Percentiles rank a stretch among this genome's conserved stretches.
phyloP scores from a whole-genome alignment of 2,888 invertebrate genomes.

The Ochlodes sylvanus region DNA sequence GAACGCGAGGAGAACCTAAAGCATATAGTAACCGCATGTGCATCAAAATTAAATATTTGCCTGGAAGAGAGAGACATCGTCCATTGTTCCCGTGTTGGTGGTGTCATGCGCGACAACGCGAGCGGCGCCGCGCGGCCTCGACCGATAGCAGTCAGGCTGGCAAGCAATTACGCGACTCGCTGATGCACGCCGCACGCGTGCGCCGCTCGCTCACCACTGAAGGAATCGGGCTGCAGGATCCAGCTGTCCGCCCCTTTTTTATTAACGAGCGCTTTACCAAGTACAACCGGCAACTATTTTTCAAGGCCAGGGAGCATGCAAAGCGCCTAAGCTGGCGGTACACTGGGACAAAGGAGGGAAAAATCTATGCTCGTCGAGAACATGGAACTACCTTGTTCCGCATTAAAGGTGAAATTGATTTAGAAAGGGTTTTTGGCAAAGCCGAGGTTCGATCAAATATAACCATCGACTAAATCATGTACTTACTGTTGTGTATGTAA shows the following conservation, averaged over 20 bases:
- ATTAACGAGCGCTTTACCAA: slow-evolving; percentile 11
- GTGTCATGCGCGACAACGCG: background rate
- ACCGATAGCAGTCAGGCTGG: slow-evolving; percentile 38
- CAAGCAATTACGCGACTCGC: background rate
- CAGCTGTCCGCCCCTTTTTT: background rate
- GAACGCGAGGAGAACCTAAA: slow-evolving; percentile 27
- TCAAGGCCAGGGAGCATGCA: background rate
- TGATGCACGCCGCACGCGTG: slow-evolving; percentile 10
- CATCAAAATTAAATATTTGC: slow-evolving; percentile 35
- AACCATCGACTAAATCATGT: too few relatives aligned
- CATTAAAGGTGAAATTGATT: background rate
- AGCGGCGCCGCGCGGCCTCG: slow-evolving; percentile 34
- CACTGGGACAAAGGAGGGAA: slow-evolving; percentile 9
- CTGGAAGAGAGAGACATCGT: slow-evolving; percentile 41
- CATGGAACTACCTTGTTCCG: background rate
- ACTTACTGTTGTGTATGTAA: too few relatives aligned
- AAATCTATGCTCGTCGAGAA: slow-evolving; percentile 15
- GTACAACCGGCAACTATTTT: background rate
- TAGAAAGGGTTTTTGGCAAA: slow-evolving; percentile 23
- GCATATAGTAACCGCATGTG: slow-evolving; percentile 27
- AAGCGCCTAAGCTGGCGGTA: slow-evolving; percentile 6
- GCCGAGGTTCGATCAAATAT: background rate
- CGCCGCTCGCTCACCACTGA: slow-evolving; percentile 18
- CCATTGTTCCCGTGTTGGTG: slow-evolving; percentile 32
- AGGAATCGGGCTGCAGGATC: slow-evolving; percentile 7